These are phyloP conservation scores for Eristalis arbustorum DNA, from an alignment of 2,888 invertebrate species.

Conservation along the genomic window DNA sequence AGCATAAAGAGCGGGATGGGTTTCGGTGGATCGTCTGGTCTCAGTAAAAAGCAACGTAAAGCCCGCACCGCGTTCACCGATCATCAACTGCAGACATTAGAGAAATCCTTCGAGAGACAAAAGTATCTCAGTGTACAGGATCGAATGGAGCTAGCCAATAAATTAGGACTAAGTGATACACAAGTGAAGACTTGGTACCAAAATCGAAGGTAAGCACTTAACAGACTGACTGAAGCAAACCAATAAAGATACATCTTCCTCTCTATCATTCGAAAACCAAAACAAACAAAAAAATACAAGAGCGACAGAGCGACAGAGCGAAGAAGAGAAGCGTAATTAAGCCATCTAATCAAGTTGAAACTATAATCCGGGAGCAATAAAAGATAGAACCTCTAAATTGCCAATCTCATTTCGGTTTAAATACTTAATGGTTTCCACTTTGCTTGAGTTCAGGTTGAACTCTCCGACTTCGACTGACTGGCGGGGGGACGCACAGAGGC, in stretches of 20 bases:
- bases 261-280: not conserved
- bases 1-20: constrained; percentile 80
- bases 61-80: constrained; percentile 99
- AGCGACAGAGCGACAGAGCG: too few species aligned
- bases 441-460: constrained; percentile 16
- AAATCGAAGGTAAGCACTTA: constrained; percentile 91
- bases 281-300: too few species aligned
- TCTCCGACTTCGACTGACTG: not conserved
- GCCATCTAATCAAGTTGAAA: constrained; percentile 38
- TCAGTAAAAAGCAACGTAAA: constrained; percentile 96
- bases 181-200: constrained; percentile 99
- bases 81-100: constrained; percentile 96
- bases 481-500: not conserved
- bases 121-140: constrained; percentile 98
- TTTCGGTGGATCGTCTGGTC: constrained; percentile 78
- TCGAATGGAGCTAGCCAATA: constrained; percentile 98
- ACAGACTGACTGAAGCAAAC: not conserved
- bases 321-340: constrained; percentile 27
- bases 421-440: constrained; percentile 65
- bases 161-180: constrained; percentile 97
- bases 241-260: constrained; percentile 15
- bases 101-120: constrained; percentile 98
- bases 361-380: constrained; percentile 18
- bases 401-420: constrained; percentile 64
- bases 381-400: constrained; percentile 47